These are phyloP conservation scores for Chironex yamaguchii DNA, from an alignment of 30 jellyfish, hydroid and myxozoan species.

Conservation along the genomic window DNA sequence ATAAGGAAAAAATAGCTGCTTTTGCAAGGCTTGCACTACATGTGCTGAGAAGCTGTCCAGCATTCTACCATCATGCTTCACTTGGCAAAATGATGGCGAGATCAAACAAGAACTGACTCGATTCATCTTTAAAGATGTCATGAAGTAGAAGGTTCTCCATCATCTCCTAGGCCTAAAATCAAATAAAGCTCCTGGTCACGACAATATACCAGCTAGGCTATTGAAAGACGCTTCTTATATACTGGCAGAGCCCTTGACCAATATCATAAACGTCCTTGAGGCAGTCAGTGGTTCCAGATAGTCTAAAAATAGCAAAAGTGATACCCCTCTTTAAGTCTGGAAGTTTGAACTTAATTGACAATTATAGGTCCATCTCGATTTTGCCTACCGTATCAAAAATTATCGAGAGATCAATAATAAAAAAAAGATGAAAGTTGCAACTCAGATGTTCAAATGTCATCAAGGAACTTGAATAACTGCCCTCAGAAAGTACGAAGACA, in stretches of 20 bases:
- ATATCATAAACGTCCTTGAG: too few species aligned
- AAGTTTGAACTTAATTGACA: conserved; percentile 30
- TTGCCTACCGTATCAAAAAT: conserved; percentile 62
- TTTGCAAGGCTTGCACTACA: conserved; percentile 58
- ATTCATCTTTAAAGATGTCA: conserved; percentile 17
- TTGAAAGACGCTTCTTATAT: conserved; percentile 43
- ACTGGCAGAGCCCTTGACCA: too few species aligned
- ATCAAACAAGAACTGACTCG: conserved; percentile 37
- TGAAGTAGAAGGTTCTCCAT: conserved; percentile 44
- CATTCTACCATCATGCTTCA: conserved; percentile 41
- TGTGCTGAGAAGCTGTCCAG: conserved; percentile 62
- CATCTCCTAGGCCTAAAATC: conserved; percentile 57
- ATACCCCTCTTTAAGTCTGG: conserved; percentile 63
- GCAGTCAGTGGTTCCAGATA: too few species aligned
- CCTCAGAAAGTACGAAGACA: conserved; percentile 62
- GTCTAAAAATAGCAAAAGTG: too few species aligned
- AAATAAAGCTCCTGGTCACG: conserved; percentile 63
- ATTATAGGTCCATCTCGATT: conserved; percentile 67
- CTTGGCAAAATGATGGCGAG: conserved; percentile 57
- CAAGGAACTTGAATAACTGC: conserved; percentile 69
- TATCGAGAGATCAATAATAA: conserved; percentile 53
- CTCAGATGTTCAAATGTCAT: conserved; percentile 53
- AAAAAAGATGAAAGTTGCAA: conserved; percentile 32
- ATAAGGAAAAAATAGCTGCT: conserved; percentile 39
- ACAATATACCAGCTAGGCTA: conserved; percentile 32